Evolutionary conservation across 2,888 invertebrate genomes (phyloP), one percentile per base, ranked within the genome.

Genomic region (Caenorhabditis auriculariae): DNA sequence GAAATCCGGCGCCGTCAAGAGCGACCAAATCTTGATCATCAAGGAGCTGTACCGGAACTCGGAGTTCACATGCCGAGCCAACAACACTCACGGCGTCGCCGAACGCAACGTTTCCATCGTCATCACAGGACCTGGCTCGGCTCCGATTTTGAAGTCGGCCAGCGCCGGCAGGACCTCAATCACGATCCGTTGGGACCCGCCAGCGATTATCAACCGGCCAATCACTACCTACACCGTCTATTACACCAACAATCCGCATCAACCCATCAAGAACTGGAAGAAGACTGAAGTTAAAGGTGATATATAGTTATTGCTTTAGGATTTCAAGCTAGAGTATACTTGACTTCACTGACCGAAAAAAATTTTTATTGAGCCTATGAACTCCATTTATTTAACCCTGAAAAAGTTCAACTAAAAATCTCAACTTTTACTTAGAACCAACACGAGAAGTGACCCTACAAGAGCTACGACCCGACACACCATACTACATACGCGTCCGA

Each of bases 221-320:
- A 70, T 80, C 47, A 77, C 80, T 15, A 62, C 66, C 19, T 80
- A 80, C 60, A 75, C 80, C n/a, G 52, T 79, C 39, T 80, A 80
- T 56, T 79, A 79, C 66, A 80, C 80, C 1, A 77, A 66, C 43
- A 77, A 79, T 46, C 68, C 64, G n/a, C 61, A 73, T 35, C 75
- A 75, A 42, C 77, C 80, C 6, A 61, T 80, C 32, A 75, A 72
- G 44, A 75, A 76, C 47, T 77, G 78, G 80, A 73, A 77, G 53
- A 68, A 68, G 28, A 32, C 76, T 19, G 65, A 74, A 48, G 69
- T 79, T 3, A 60, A 74, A 24, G 74, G 69, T 67, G 23, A 23
- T 9, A n/a, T 38, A 15, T 6, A 23, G 45, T n/a, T n/a, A n/a
- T n/a, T n/a, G n/a, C n/a, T n/a, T n/a, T n/a, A n/a, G n/a, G n/a